These are phyloP conservation scores for Orbicella faveolata DNA, from an alignment of 64 coral and sea anemone species.

Conservation along the genomic window DNA sequence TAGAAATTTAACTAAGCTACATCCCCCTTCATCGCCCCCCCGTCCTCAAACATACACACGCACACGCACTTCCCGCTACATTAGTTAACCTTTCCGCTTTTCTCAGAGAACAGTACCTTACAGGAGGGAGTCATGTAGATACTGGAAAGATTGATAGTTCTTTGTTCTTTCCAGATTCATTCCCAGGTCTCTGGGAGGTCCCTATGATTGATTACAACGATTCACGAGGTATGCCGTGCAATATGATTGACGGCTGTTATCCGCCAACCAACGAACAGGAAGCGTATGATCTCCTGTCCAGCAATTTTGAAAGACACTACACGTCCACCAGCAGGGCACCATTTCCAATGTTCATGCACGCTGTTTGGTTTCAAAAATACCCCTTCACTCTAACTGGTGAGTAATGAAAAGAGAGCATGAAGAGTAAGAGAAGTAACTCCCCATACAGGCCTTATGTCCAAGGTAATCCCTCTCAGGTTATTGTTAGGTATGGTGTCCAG, in stretches of 20 bases:
- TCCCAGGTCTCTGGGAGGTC: constrained; percentile 96
- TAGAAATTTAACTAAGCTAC: too few relatives aligned
- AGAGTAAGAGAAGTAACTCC: too few relatives aligned
- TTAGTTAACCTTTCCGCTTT: not conserved
- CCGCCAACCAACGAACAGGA: constrained; percentile 40
- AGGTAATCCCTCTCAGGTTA: too few relatives aligned
- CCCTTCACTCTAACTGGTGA: constrained; percentile 65
- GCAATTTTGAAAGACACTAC: constrained; percentile 87
- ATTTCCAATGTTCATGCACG: constrained; percentile 95
- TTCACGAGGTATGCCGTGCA: constrained; percentile 41
- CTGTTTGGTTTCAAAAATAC: constrained; percentile 48
- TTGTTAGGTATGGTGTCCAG: too few relatives aligned
- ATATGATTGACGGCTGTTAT: constrained; percentile 79
- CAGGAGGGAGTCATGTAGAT: not conserved
- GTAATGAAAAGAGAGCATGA: not conserved
- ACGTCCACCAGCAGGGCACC: constrained; percentile 65
- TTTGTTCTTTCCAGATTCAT: constrained; percentile 55
- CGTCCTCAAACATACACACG: too few relatives aligned
- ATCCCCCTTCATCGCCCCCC: too few relatives aligned
- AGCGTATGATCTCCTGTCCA: constrained; percentile 53
- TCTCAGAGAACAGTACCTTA: too few relatives aligned
- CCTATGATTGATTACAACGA: constrained; percentile 90
- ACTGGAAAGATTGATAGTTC: not conserved
- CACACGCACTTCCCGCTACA: too few relatives aligned
- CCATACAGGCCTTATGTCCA: too few relatives aligned